Evolutionary conservation across 1,140 invertebrate species (phyloP), one percentile per base, ranked within the genome.

Genomic region (Plodia interpunctella): DNA sequence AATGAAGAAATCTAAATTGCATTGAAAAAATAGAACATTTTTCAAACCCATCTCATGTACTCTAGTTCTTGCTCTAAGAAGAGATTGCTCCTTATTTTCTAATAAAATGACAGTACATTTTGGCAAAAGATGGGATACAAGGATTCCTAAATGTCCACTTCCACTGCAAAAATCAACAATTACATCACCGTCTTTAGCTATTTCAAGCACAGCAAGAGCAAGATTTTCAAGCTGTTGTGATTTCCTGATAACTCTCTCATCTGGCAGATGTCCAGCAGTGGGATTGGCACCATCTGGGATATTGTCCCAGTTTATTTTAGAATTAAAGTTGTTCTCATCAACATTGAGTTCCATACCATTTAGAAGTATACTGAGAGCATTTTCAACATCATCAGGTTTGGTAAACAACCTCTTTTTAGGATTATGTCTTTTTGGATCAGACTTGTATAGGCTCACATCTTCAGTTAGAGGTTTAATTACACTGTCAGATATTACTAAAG

Each of bases 131-230:
- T 94, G 91, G 0, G 97, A 97, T 35, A 98, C 76, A 4, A 98
- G 73, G 65, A 99, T 95, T 4, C 97, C 97, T 60, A 99, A 90
- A 90, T 98, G 97, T 2, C 97, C 97, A 68, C 96, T 95, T 2
- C 97, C 98, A 72, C 95, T 96, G 87, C 98, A 99, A 87, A 98
- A 99, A 82, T 99, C 98, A 2, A 98, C 96, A 66, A 99, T 97
- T 13, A 92, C 87, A 68, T 92, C 87, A 0, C 88, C 89, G 10
- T 88, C 69, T 57, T 90, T 90, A 0, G 93, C 94, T 50, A 97
- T 82, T 51, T 93, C 92, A 0, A 95, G 76, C 0, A 97, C 94
- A 18, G 96, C 94, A 74, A 94, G 93, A n/a, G 93, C 93, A 63
- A 99, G 88, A 79, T 96, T 98, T 85, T 97, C 94, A 20, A 99